Evolutionary conservation across 1,140 invertebrate genomes (phyloP).

Genomic region (Philopotamus ludificatus): DNA sequence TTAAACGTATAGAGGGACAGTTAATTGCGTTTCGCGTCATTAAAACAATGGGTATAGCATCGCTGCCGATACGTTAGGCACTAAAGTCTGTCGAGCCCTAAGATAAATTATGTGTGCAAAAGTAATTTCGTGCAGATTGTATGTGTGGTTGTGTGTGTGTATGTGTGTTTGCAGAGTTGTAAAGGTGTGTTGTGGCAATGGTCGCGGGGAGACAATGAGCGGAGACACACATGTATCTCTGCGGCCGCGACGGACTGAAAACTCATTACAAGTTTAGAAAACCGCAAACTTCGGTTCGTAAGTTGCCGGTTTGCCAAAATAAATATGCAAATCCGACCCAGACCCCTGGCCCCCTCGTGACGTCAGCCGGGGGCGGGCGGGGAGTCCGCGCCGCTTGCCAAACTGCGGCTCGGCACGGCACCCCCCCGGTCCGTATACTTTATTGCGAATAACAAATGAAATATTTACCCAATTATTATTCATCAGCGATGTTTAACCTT

Average conservation of each 20-base stretch:
- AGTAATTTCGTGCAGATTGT: constrained; percentile 21
- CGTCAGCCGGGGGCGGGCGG: not conserved
- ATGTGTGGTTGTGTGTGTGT: not conserved
- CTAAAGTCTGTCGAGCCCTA: not conserved
- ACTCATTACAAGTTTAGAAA: constrained; percentile 41
- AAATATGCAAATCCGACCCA: constrained; percentile 38
- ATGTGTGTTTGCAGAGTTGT: not conserved
- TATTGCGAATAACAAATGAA: not conserved
- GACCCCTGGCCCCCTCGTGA: not conserved
- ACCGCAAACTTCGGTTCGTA: constrained; percentile 38
- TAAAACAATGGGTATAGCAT: too few species aligned
- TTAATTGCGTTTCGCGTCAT: constrained; percentile 3
- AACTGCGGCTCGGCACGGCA: not conserved
- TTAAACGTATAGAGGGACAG: not conserved
- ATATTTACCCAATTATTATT: too few species aligned
- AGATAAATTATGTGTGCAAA: constrained; percentile 14
- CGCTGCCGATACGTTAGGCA: too few species aligned
- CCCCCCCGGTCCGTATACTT: not conserved
- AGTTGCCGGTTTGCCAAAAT: constrained; percentile 38
- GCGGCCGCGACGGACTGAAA: constrained; percentile 21
- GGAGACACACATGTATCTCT: constrained; percentile 3
- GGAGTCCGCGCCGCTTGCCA: not conserved
- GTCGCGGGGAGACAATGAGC: not conserved
- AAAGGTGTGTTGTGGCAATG: constrained; percentile 6
- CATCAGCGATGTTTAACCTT: too few species aligned